Evolutionary conservation across 2,888 invertebrate species (phyloP), one percentile per base, ranked within the genome.

Genomic region (Dione vanillae): DNA sequence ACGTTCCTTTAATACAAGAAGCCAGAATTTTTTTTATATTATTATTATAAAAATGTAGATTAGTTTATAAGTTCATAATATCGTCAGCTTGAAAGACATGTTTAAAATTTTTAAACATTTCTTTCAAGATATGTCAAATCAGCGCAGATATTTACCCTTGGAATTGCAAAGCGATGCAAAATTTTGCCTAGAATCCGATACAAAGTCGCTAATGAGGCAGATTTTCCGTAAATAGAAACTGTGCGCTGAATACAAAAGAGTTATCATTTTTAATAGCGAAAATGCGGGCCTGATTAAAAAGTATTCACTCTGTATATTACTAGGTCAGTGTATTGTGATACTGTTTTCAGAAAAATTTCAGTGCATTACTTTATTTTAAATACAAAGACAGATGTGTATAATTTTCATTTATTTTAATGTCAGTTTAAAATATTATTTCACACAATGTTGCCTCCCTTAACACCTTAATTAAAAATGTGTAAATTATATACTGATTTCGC

Each of bases 181-280:
- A 37, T 27, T 52, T 43, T 35, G 43, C 45, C 62, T 52, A 41
- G 45, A 62, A 62, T 45, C 45, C 66, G 64, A 65, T 40, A 67
- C 49, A 71, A 74, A 69, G 43, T 47, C 45, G 6, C 65, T 72
- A 72, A 70, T 65, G 70, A 70, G 43, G 56, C 65, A 64, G 52
- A 52, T 65, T 65, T 67, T 45, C 41, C 14, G 35, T 66, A 52
- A 66, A 68, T 56, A 49, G 40, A 19, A 54, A 37, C 51, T 40
- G 40, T 41, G n/a, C 56, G 14, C 58, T 69, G 69, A 67, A 71
- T 71, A 59, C 58, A 59, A 54, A 54, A 71, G 41, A 59, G 71
- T 66, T 70, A 70, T 68, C 65, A 68, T 65, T 72, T 67, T 65
- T 51, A 69, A 61, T 16, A 14, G 52, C 49, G 40, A 54, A 43